A percentile compares a stretch with the other conserved stretches of the same genome.
Evolutionary conservation across 2,113 vertebrate genomes (phyloP).

Genomic region (Chlamydotis undulata): DNA sequence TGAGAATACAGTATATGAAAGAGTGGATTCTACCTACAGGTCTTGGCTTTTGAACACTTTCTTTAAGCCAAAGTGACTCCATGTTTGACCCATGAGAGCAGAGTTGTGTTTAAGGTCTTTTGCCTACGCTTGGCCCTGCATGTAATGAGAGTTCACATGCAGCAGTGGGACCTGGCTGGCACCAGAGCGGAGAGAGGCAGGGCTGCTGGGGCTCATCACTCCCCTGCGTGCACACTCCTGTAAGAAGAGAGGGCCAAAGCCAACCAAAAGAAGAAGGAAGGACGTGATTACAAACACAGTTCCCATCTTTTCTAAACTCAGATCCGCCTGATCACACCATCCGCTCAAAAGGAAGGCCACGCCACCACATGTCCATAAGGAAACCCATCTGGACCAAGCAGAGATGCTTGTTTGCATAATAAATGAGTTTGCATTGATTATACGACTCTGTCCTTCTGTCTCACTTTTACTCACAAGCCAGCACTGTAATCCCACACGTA

Average conservation of each 20-base stretch:
- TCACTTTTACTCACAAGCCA: neutral
- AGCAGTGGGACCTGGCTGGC: neutral
- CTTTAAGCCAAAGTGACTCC: neutral
- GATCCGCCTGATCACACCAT: neutral
- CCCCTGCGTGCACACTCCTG: neutral
- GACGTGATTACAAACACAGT: neutral
- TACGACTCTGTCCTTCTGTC: neutral
- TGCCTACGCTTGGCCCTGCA: neutral
- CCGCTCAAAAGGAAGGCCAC: neutral
- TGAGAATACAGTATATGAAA: accelerated
- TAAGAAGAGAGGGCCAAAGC: neutral
- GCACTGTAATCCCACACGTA: neutral
- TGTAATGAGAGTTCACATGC: accelerated
- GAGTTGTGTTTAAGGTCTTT: neutral
- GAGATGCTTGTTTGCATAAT: neutral
- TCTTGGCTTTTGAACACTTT: neutral
- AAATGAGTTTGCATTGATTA: neutral
- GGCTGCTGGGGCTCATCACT: neutral
- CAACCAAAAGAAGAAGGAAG: neutral
- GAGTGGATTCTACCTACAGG: neutral
- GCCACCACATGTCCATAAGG: neutral
- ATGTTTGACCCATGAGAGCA: neutral
- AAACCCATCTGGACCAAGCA: neutral
- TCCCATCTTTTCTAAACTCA: neutral
- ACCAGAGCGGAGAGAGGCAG: accelerated